phyloP scores from a whole-genome alignment of 2,888 invertebrate species.

The Ypsolopha scabrella region DNA sequence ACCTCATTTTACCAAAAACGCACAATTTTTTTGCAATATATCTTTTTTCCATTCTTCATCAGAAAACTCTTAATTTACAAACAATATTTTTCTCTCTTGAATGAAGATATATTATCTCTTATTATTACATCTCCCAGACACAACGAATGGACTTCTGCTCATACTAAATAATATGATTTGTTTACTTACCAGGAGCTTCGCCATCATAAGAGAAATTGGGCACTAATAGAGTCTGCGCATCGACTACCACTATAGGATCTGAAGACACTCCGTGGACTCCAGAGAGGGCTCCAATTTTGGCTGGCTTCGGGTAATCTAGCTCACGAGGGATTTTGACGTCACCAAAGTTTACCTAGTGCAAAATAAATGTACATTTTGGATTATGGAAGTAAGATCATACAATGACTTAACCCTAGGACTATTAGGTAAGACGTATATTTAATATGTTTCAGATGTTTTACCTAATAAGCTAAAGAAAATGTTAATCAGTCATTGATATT shows the following conservation, averaged over 20 bases:
- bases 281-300: slow-evolving; percentile 79
- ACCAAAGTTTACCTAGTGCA: slow-evolving; percentile 87
- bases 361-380: not conserved
- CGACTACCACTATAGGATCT: slow-evolving; percentile 89
- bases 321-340: slow-evolving; percentile 84
- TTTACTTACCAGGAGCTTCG: slow-evolving; percentile 84
- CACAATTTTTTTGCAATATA: too few relatives aligned
- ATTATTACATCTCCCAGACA: too few relatives aligned
- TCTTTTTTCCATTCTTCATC: too few relatives aligned
- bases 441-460: too few relatives aligned
- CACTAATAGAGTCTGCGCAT: slow-evolving; percentile 91
- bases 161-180: not conserved
- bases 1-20: too few relatives aligned
- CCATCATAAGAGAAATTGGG: slow-evolving; percentile 94
- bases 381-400: not conserved
- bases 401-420: not conserved
- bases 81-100: too few relatives aligned
- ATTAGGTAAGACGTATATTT: not conserved
- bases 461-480: too few relatives aligned
- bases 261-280: slow-evolving; percentile 89
- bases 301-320: slow-evolving; percentile 86
- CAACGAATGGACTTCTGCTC: too few relatives aligned
- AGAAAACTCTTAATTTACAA: too few relatives aligned
- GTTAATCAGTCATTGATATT: too few relatives aligned
- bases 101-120: too few relatives aligned